phyloP scores from a whole-genome alignment of 2,888 invertebrate species.

The Embidobia sp. region DNA sequence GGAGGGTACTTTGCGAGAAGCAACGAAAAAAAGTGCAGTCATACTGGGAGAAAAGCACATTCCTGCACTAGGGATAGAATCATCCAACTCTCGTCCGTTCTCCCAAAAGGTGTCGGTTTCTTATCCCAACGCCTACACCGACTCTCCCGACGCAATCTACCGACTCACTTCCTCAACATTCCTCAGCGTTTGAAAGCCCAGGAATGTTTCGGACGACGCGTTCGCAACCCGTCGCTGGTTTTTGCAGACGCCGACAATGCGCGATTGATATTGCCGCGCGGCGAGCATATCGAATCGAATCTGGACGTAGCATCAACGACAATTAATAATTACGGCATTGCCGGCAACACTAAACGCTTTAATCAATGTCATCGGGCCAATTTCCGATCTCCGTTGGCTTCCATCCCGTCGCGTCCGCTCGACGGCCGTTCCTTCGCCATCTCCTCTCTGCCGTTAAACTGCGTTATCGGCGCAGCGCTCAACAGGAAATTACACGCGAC shows the following conservation, averaged over 20 bases:
- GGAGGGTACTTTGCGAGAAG: too few species aligned
- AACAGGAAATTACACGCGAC: constrained; percentile 79
- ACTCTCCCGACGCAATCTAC: too few species aligned
- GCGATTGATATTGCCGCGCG: constrained; percentile 43
- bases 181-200: too few species aligned
- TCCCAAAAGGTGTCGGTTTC: too few species aligned
- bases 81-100: too few species aligned
- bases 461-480: constrained; percentile 71
- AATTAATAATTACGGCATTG: constrained; percentile 80
- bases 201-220: neutral
- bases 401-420: constrained; percentile 70
- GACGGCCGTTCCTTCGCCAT: constrained; percentile 64
- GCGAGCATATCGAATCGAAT: constrained; percentile 60
- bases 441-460: constrained; percentile 62
- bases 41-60: too few species aligned
- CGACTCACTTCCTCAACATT: too few species aligned
- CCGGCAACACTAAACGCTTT: constrained; percentile 79
- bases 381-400: constrained; percentile 79
- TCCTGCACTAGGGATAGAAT: too few species aligned
- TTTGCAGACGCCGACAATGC: constrained; percentile 30
- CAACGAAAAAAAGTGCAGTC: too few species aligned
- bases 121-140: too few species aligned
- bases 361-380: constrained; percentile 82
- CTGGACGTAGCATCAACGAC: constrained; percentile 69
- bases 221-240: constrained; percentile 21